Evolutionary conservation across 2,797 vertebrate genomes (phyloP).

Genomic region (Streptopelia turtur): DNA sequence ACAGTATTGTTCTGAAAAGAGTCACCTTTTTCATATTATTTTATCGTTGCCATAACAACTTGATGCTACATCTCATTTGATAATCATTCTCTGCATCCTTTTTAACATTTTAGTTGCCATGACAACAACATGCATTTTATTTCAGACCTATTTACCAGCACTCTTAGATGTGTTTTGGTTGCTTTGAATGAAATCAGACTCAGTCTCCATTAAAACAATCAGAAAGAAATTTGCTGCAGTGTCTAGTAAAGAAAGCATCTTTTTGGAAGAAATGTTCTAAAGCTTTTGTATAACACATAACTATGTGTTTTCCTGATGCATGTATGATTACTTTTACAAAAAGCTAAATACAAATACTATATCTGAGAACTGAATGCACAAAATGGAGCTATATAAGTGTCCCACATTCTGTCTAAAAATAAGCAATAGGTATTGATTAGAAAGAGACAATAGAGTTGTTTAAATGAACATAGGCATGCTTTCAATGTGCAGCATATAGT

Average conservation of each 20-base stretch:
- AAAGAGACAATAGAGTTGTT: not conserved
- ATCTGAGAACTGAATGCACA: not conserved
- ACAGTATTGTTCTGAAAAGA: slow-evolving; percentile 1
- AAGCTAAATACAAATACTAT: not conserved
- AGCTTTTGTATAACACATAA: not conserved
- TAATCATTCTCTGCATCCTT: slow-evolving; percentile 59
- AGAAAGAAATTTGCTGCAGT: slow-evolving; percentile 29
- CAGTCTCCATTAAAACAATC: slow-evolving; percentile 13
- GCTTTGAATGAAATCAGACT: slow-evolving; percentile 50
- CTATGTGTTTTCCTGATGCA: not conserved
- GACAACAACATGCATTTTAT: slow-evolving; percentile 70
- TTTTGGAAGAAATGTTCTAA: slow-evolving; percentile 2
- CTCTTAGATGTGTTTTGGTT: slow-evolving; percentile 1
- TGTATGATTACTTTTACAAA: not conserved
- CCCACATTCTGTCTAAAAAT: not conserved
- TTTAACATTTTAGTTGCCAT: slow-evolving; percentile 74
- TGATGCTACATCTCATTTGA: slow-evolving; percentile 62
- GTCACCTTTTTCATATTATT: slow-evolving; percentile 36
- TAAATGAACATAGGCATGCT: not conserved
- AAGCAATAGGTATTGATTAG: not conserved
- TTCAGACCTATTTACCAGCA: slow-evolving; percentile 37
- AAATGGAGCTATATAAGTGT: not conserved
- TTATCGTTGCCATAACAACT: slow-evolving; percentile 75
- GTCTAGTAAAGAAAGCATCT: not conserved
- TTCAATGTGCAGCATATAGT: not conserved